A percentile compares a stretch with the other conserved stretches of the same genome.
These are phyloP conservation scores for Adrianichthys oophorus DNA, from an alignment of 2,797 vertebrate genomes.

Conservation along the genomic window DNA sequence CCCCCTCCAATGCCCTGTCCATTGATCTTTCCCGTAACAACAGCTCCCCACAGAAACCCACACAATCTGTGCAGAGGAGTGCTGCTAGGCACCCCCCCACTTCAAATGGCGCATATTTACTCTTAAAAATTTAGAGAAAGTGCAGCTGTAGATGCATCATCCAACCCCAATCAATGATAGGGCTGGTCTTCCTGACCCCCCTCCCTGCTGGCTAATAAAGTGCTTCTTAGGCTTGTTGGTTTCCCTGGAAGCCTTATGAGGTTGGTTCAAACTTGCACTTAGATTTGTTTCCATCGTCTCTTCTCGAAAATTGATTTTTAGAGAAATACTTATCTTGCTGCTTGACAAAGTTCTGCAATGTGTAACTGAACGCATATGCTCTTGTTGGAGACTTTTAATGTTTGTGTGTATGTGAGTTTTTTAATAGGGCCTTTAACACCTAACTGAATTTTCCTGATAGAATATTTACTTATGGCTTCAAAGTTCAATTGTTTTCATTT, in stretches of 20 bases:
- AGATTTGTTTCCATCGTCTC: constrained; percentile 93
- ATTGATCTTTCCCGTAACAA: constrained; percentile 99
- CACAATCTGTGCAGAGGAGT: constrained; percentile 95
- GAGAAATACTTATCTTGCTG: constrained; percentile 69
- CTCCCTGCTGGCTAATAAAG: constrained; percentile 96
- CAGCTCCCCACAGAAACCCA: constrained; percentile 96
- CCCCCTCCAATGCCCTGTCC: constrained; percentile 88
- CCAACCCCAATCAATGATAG: constrained; percentile 98
- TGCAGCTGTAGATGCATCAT: constrained; percentile 98
- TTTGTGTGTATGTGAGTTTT: too few relatives aligned
- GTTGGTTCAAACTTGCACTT: constrained; percentile 90
- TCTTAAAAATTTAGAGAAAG: constrained; percentile 99
- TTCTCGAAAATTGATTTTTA: constrained; percentile 90
- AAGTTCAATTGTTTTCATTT: too few relatives aligned
- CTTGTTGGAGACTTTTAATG: constrained; percentile 6
- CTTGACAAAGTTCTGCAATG: constrained; percentile 63
- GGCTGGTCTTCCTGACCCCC: constrained; percentile 88
- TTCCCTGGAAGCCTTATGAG: constrained; percentile 93
- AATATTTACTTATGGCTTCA: too few relatives aligned
- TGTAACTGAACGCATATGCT: constrained; percentile 38
- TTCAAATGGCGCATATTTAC: constrained; percentile 99
- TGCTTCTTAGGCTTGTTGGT: constrained; percentile 95
- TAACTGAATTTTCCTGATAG: too few relatives aligned
- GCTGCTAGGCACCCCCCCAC: constrained; percentile 92
- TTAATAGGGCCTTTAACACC: too few relatives aligned